phyloP scores from a whole-genome alignment of 2,888 invertebrate species.

The Polyommatus icarus region DNA sequence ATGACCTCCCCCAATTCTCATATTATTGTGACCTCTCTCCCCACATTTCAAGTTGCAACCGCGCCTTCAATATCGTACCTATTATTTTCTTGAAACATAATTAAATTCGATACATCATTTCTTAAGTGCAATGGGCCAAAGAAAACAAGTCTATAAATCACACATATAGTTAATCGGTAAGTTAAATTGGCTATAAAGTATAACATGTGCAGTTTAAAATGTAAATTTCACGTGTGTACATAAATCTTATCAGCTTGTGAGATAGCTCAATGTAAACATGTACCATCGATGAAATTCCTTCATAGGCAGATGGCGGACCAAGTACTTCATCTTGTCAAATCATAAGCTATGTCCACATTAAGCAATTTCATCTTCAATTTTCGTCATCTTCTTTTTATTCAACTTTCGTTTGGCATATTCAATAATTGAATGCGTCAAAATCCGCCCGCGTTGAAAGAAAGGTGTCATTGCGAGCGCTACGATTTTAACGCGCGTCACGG shows the following conservation, averaged over 20 bases:
- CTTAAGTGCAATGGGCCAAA: background rate
- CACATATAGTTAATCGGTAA: background rate
- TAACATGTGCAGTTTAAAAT: conserved; percentile 15
- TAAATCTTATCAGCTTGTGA: conserved; percentile 37
- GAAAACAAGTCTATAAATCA: background rate
- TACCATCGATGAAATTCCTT: background rate
- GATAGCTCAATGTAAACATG: conserved; percentile 47
- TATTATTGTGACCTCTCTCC: background rate
- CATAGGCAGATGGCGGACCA: too few species aligned
- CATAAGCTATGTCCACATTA: too few species aligned
- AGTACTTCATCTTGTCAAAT: too few species aligned
- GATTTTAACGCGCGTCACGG: too few species aligned
- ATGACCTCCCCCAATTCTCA: background rate
- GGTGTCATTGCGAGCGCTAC: too few species aligned
- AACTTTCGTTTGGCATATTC: too few species aligned
- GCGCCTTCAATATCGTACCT: background rate
- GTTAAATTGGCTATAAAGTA: conserved; percentile 11
- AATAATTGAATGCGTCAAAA: too few species aligned
- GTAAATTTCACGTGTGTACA: conserved; percentile 30
- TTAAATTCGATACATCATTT: background rate
- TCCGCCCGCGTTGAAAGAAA: too few species aligned
- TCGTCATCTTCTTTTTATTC: too few species aligned
- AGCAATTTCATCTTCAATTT: too few species aligned
- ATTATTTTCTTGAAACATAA: background rate
- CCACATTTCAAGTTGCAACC: background rate